Percentiles rank a stretch among this genome's conserved stretches.
These are phyloP conservation scores for Balanococcus diminutus DNA, from an alignment of 2,888 invertebrate genomes.

Conservation along the genomic window DNA sequence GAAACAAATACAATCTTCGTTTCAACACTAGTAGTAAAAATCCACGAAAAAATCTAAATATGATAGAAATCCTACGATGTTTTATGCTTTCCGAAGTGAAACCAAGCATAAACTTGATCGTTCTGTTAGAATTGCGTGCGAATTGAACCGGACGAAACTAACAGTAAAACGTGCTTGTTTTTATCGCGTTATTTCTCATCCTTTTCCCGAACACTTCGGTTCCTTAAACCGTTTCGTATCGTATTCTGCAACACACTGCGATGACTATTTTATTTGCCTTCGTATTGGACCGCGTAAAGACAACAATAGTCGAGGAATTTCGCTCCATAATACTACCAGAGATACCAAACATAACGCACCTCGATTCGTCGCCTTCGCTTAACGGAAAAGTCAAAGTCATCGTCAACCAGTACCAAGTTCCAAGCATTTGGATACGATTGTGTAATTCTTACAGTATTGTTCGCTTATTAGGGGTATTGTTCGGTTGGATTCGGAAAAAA, in stretches of 20 bases:
- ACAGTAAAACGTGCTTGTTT: conserved; percentile 51
- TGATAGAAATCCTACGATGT: conserved; percentile 19
- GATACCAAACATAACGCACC: conserved; percentile 20
- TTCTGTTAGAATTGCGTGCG: conserved; percentile 53
- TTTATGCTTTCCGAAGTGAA: conserved; percentile 49
- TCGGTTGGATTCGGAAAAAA: not conserved
- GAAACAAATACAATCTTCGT: not conserved
- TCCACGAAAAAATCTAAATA: conserved; percentile 36
- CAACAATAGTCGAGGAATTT: not conserved
- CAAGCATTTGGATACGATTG: not conserved
- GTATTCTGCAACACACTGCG: not conserved
- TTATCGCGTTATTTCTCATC: conserved; percentile 26
- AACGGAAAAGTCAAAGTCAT: not conserved
- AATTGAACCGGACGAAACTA: conserved; percentile 50
- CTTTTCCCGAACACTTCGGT: conserved; percentile 25
- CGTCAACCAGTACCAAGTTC: not conserved
- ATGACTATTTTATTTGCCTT: conserved; percentile 27
- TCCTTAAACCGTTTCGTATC: conserved; percentile 13
- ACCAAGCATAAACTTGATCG: conserved; percentile 49
- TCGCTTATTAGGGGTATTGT: not conserved
- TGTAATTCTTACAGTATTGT: conserved; percentile 3
- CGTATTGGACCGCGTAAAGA: not conserved
- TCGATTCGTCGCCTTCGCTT: not conserved
- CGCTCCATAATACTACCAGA: not conserved
- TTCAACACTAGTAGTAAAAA: not conserved